phyloP scores from a whole-genome alignment of 2,113 vertebrate genomes.

The Nycticorax nycticorax region DNA sequence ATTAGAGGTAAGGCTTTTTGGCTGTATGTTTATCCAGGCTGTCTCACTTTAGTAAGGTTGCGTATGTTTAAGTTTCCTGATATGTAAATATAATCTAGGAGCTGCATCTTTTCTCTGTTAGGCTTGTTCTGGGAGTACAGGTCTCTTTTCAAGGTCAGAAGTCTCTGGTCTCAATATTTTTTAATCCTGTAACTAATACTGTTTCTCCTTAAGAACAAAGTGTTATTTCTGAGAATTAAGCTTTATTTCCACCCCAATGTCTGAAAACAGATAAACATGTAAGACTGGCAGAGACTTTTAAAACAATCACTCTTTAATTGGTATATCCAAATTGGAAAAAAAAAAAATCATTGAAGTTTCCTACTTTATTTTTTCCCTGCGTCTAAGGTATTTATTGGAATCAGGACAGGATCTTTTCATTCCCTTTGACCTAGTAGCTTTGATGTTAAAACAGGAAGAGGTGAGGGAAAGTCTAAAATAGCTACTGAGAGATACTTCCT shows the following conservation, averaged over 20 bases:
- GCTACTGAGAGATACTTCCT: neutral
- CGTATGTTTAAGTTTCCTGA: neutral
- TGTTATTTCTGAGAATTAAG: neutral
- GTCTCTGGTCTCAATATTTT: neutral
- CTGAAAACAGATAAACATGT: neutral
- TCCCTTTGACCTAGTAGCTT: neutral
- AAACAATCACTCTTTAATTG: neutral
- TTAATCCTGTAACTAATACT: neutral
- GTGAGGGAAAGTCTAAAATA: neutral
- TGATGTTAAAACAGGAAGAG: neutral
- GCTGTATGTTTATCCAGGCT: neutral
- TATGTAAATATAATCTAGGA: neutral
- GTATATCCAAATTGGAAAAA: neutral
- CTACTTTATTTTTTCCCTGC: neutral
- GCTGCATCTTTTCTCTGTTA: neutral
- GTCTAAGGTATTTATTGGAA: neutral
- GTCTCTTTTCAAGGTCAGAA: neutral
- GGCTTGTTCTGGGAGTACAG: neutral
- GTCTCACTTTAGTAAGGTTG: neutral
- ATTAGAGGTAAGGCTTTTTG: neutral
- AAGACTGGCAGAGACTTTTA: neutral
- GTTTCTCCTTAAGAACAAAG: neutral
- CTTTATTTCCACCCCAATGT: neutral
- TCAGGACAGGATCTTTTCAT: neutral
- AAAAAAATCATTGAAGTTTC: fast-evolving